Base-by-base conservation (phyloP, 2,888 invertebrate genomes). In the Coelinius sp. region DNA sequence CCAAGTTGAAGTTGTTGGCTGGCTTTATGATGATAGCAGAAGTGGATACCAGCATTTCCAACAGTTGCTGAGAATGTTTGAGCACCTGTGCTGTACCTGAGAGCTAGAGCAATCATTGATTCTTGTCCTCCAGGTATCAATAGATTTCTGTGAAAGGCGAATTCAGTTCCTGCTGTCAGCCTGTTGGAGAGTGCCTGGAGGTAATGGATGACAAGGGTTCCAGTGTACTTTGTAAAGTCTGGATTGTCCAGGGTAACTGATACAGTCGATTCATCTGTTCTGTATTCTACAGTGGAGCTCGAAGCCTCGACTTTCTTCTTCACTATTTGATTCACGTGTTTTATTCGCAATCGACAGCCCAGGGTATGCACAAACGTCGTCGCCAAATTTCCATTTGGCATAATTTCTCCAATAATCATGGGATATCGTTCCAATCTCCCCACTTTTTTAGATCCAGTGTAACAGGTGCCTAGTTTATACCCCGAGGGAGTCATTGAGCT, bases 61-160 rank as follows among this genome's bases (percentile, higher is more conserved):
- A 94, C 62, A 0, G 94, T 94, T 2, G 93, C 93, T 0, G 94
- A 93, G 81, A 94, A 89, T 79, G 93, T 93, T 0, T 92, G 91
- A 78, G 92, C 90, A 84, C 90, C 90, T 5, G 89, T 90, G 68
- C 89, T 85, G 80, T 90, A 89, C 71, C 90, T 88, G 68, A 82
- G 80, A 12, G 87, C 87, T 2, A 71, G 73, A 10, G 84, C 82
- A 76, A 86, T 77, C 4, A 84, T 78, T 0, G 84, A 81, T 59
- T 82, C 80, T 63, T 79, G 80, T 6, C 78, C 80, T 1, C 79
- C 76, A 1, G 81, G 81, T 27, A 83, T 71, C 64, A 74, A 77
- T 0, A 80, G 73, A 7, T 81, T 82, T 12, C 81, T 78, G 17
- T 80, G 75, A 66, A 79, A 84, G 0, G 85, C 84, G 8, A 87